Percentiles rank a stretch among this genome's conserved stretches.
phyloP scores from a whole-genome alignment of 2,797 vertebrate genomes.

The Austrolebias charrua region DNA sequence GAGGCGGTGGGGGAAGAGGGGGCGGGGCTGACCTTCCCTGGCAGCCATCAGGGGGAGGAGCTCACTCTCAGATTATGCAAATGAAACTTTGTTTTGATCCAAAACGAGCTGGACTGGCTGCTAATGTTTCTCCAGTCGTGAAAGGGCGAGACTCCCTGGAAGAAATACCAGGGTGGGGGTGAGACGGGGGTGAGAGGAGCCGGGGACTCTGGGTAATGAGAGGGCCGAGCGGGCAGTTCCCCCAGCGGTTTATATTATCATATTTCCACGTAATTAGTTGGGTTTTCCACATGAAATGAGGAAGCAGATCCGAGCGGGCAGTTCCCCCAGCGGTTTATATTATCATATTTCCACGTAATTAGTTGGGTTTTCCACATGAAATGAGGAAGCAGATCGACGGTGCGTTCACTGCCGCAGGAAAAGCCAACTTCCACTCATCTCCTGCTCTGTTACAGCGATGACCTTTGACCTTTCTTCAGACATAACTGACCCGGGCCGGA shows the following conservation, averaged over 20 bases:
- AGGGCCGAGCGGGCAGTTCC: conserved; percentile 55
- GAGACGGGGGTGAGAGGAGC: conserved; percentile 3
- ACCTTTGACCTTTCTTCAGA: conserved; percentile 46
- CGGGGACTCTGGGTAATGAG: conserved; percentile 53
- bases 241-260: conserved; percentile 95
- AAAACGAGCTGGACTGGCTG: conserved; percentile 87
- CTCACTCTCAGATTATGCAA: conserved; percentile 91
- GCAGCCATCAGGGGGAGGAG: conserved; percentile 73
- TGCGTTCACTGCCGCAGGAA: conserved; percentile 84
- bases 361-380: conserved; percentile 99
- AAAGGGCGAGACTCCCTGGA: conserved; percentile 96
- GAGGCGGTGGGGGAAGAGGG: no score
- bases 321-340: conserved; percentile 88
- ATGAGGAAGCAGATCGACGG: conserved; percentile 94
- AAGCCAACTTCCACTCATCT: conserved; percentile 2
- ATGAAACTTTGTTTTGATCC: conserved; percentile 85
- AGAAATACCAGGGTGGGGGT: conserved; percentile 86
- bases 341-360: conserved; percentile 99
- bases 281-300: conserved; percentile 99
- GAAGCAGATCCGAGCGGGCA: conserved; percentile 79
- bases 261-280: conserved; percentile 99
- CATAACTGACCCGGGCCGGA: conserved; percentile 31
- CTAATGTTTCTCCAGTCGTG: conserved; percentile 92
- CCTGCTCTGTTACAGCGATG: conserved; percentile 3
- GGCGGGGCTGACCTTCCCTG: conserved; percentile 55